Percentiles rank a stretch among this genome's conserved stretches.
These are phyloP conservation scores for Arbacia lixula DNA, from an alignment of 53 echinoderm and acorn worm species.

Conservation along the genomic window DNA sequence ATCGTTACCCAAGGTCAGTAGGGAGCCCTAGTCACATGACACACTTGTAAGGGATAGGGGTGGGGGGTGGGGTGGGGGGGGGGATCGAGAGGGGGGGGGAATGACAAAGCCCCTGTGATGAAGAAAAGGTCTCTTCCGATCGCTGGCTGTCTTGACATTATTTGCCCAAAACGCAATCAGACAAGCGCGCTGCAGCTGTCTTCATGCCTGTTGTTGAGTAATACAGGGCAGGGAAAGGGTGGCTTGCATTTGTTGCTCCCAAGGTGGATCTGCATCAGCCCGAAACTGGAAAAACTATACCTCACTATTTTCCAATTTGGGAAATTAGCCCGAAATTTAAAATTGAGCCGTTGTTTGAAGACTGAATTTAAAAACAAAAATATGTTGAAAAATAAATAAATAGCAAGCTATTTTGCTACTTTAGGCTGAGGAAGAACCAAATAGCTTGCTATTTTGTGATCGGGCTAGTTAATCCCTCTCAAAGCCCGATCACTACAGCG, in stretches of 20 bases:
- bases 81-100: background rate
- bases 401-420: no score
- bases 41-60: background rate
- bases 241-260: background rate
- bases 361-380: background rate
- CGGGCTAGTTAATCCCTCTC: no score
- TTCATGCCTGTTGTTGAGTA: slow-evolving; percentile 30
- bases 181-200: slow-evolving; percentile 20
- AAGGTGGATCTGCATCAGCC: no score
- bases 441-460: no score
- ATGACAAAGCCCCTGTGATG: background rate
- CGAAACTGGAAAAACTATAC: no score
- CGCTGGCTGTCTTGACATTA: slow-evolving; percentile 26
- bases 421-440: no score
- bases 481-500: no score
- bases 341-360: no score
- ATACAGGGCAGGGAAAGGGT: background rate
- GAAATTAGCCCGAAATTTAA: no score
- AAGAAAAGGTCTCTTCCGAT: slow-evolving; percentile 1
- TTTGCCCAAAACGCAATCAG: slow-evolving; percentile 7
- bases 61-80: background rate
- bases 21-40: background rate
- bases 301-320: no score
- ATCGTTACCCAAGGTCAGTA: background rate
- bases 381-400: background rate